Evolutionary conservation across 2,888 invertebrate species (phyloP), one percentile per base, ranked within the genome.

Genomic region (Cistogaster globosa): DNA sequence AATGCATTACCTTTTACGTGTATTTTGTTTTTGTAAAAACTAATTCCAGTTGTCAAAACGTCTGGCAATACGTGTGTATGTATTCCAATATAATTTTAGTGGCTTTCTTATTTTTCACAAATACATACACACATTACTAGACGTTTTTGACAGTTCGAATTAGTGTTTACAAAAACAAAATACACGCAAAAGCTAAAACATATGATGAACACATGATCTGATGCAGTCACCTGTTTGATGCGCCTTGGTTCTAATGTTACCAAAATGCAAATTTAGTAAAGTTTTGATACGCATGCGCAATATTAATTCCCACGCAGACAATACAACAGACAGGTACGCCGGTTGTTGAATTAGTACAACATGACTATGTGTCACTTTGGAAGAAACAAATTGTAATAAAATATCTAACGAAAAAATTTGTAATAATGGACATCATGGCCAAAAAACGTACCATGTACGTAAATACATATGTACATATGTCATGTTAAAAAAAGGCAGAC

Each of bases 351-450:
- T 58, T 58, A 72, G 65, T 32, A 74, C 60, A 80, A 85, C 85
- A 82, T 82, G 85, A 72, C 75, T 80, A 69, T 71, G 71, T 82
- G 75, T 75, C 69, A 82, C 68, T 63, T 36, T 11, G 48, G 38
- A 63, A 57, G 36, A 65, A 48, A 69, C 38, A 71, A 79, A 60
- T 26, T 63, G 55, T 51, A 58, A 68, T 3, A 62, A 48, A 57
- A 60, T 68, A 69, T 69, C 32, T 42, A 68, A 53, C 16, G 26
- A 22, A 60, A 60, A 42, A 53, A 78, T 5, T 20, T n/a, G 36
- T 36, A 81, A 60, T 82, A 77, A 83, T 79, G 82, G 85, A 82
- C 85, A 85, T 82, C 85, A 85, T 82, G 85, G 82, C 75, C 82
- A 71, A 78, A n/a, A 82, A 82, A 57, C 32, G 32, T 32, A 32